A percentile compares a stretch with the other conserved stretches of the same genome.
These are phyloP conservation scores for Anneissia japonica DNA, from an alignment of 35 echinoderm and acorn worm species.

Conservation along the genomic window DNA sequence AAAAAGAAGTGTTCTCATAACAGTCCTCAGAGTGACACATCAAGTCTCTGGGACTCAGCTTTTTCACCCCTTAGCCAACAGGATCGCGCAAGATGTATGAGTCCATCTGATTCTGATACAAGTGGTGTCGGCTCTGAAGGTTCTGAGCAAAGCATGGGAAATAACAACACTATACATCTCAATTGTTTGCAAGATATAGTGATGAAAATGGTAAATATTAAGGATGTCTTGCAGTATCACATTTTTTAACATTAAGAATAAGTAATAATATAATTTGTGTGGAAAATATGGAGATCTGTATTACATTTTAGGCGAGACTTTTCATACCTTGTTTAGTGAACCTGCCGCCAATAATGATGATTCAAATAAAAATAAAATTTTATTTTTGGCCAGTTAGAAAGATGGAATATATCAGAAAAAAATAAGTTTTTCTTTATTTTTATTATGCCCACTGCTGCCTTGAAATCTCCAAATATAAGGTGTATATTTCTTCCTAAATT, in stretches of 20 bases:
- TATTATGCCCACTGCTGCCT: too few species aligned
- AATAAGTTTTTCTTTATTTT: too few species aligned
- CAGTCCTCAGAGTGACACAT: slow-evolving; percentile 35
- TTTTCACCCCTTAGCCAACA: slow-evolving; percentile 55
- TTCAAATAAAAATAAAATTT: too few species aligned
- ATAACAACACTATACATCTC: slow-evolving; percentile 8
- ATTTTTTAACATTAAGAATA: not conserved
- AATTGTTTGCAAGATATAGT: not conserved
- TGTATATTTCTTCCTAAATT: too few species aligned
- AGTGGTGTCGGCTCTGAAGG: slow-evolving; percentile 85
- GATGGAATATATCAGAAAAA: too few species aligned
- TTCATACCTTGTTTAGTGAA: too few species aligned
- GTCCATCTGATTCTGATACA: slow-evolving; percentile 88
- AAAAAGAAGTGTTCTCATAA: slow-evolving; percentile 29
- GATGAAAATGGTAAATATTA: slow-evolving; percentile 48
- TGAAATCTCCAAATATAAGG: too few species aligned
- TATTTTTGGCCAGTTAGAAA: too few species aligned
- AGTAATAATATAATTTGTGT: not conserved
- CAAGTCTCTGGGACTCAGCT: slow-evolving; percentile 70
- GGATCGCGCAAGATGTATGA: slow-evolving; percentile 30
- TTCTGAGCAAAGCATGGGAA: slow-evolving; percentile 34
- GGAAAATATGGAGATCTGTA: not conserved
- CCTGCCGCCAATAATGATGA: too few species aligned
- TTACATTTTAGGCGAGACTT: not conserved
- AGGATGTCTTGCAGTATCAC: slow-evolving; percentile 34